Evolutionary conservation across 2,113 vertebrate genomes (phyloP).

Genomic region (Cygnus atratus): DNA sequence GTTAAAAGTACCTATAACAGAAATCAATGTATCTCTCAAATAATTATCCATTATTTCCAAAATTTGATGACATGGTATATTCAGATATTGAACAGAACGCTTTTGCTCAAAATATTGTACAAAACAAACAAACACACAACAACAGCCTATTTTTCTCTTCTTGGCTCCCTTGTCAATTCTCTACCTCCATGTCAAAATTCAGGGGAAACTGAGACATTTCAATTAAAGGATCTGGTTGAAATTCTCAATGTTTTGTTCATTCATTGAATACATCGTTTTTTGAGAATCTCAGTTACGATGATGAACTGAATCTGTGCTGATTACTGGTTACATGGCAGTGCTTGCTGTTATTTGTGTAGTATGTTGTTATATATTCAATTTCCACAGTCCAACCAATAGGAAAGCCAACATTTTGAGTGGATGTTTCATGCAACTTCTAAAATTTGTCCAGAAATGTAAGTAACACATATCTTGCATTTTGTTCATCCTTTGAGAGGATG

Average conservation of each 20-base stretch:
- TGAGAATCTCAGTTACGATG: background rate
- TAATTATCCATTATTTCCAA: background rate
- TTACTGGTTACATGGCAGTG: background rate
- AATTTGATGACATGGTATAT: no score
- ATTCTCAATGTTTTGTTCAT: background rate
- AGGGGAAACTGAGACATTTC: background rate
- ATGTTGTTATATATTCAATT: background rate
- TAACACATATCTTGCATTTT: background rate
- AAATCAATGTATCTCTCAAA: background rate
- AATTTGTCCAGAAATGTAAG: background rate
- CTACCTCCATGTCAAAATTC: background rate
- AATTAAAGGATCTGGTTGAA: background rate
- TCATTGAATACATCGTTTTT: background rate
- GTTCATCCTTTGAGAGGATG: background rate
- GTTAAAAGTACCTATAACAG: background rate
- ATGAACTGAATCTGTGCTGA: background rate
- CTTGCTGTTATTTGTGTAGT: background rate
- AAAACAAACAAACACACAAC: rapidly evolving
- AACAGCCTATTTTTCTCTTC: background rate
- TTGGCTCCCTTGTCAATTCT: background rate
- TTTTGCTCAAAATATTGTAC: background rate
- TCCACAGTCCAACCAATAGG: background rate
- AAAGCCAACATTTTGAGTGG: background rate
- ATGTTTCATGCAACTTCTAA: background rate
- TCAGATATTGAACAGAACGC: background rate